These are phyloP conservation scores for Marcusenius ussheri DNA, from an alignment of 2,113 vertebrate genomes.

Conservation along the genomic window DNA sequence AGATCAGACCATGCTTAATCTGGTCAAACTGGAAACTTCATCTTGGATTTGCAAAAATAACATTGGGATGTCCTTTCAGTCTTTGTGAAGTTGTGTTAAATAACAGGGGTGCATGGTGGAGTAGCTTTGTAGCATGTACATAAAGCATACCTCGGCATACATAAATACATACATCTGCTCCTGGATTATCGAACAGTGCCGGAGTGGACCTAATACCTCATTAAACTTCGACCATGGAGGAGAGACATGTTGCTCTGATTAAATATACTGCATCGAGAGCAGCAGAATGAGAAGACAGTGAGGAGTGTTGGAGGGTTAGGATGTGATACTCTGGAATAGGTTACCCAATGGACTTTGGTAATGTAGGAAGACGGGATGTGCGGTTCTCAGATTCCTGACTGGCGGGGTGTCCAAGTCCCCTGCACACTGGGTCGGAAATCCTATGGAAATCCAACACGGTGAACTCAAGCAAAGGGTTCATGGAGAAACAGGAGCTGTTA, in stretches of 20 bases:
- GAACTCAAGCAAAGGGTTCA: not conserved
- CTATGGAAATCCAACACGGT: not conserved
- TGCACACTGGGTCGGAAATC: not conserved
- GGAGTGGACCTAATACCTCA: not conserved
- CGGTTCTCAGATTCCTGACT: not conserved
- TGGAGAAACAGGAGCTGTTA: not conserved
- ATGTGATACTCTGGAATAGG: not conserved
- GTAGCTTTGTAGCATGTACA: not conserved
- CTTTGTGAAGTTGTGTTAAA: not conserved
- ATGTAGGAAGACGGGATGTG: not conserved
- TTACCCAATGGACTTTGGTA: not conserved
- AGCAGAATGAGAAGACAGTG: not conserved
- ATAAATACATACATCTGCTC: not conserved
- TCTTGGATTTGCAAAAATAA: not conserved
- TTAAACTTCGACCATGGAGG: not conserved
- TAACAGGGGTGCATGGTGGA: not conserved
- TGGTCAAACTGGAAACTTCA: not conserved
- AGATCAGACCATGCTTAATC: not conserved
- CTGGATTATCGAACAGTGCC: not conserved
- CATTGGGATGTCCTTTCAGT: not conserved
- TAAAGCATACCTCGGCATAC: not conserved
- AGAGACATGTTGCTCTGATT: not conserved
- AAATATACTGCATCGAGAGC: not conserved
- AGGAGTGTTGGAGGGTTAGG: not conserved
- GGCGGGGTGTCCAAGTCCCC: not conserved